Percentiles rank a stretch among this genome's conserved stretches.
Conservation (phyloP, 2,113 vertebrate species). For the Psittacus erithacus region DNA sequence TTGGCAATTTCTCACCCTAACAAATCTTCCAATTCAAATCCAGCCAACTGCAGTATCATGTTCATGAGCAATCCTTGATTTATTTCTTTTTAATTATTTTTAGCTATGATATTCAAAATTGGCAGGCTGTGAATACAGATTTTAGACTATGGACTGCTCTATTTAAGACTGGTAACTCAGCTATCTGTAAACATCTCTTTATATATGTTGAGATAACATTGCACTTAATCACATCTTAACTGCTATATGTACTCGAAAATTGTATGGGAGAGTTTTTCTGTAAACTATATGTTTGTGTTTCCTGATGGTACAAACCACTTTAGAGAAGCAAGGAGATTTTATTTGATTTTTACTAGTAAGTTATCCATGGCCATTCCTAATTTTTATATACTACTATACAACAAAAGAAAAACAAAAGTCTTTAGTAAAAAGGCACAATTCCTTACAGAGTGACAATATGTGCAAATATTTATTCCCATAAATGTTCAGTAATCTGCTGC, state of each 20-base stretch:
- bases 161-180: neutral
- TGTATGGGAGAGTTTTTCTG: neutral
- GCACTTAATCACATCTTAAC: neutral
- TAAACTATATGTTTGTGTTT: neutral
- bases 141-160: neutral
- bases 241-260: neutral
- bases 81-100: neutral
- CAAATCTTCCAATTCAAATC: neutral
- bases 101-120: neutral
- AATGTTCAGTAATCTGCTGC: neutral
- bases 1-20: neutral
- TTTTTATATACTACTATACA: neutral
- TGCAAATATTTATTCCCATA: neutral
- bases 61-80: neutral
- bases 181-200: neutral
- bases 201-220: fast-evolving
- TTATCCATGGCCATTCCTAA: neutral
- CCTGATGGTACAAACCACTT: neutral
- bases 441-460: neutral
- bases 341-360: neutral
- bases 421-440: neutral
- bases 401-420: neutral
- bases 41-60: neutral
- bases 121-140: neutral
- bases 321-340: neutral